These are phyloP conservation scores for Ascidia mentula DNA, from an alignment of 23 tunicate genomes.

Conservation along the genomic window DNA sequence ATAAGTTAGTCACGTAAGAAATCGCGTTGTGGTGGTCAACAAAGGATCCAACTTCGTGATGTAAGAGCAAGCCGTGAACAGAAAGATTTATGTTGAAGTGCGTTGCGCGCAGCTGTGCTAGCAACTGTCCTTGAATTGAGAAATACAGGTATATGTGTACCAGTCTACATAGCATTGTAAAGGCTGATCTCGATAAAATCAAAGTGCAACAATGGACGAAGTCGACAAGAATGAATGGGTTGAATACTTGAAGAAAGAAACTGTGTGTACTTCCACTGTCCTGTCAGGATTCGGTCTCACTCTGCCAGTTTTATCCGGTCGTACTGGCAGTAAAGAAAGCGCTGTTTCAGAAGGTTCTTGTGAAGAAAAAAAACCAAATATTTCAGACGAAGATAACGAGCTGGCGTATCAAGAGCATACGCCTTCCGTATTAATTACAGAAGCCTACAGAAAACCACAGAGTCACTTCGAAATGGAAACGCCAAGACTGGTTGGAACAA, in stretches of 20 bases:
- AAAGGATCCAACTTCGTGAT: too few relatives aligned
- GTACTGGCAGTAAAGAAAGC: background rate
- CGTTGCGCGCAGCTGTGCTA: background rate
- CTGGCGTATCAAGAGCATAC: background rate
- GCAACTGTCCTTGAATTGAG: too few relatives aligned
- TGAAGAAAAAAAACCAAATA: background rate
- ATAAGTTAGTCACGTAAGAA: background rate
- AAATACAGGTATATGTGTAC: background rate
- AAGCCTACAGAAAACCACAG: background rate
- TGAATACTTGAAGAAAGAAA: background rate
- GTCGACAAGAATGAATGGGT: conserved; percentile 6
- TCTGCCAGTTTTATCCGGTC: background rate
- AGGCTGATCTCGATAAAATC: background rate
- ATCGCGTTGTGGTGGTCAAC: too few relatives aligned
- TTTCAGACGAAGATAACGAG: background rate
- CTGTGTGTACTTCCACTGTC: background rate
- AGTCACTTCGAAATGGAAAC: background rate
- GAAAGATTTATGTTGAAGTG: background rate
- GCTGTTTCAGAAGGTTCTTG: background rate
- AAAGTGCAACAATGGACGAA: background rate
- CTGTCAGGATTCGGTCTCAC: conserved; percentile 20
- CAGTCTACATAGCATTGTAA: background rate
- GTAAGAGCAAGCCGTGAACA: too few relatives aligned
- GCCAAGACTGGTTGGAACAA: background rate
- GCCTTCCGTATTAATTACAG: background rate